Evolutionary conservation across 2,888 invertebrate genomes (phyloP).

Genomic region (Drosophila neonasuta): DNA sequence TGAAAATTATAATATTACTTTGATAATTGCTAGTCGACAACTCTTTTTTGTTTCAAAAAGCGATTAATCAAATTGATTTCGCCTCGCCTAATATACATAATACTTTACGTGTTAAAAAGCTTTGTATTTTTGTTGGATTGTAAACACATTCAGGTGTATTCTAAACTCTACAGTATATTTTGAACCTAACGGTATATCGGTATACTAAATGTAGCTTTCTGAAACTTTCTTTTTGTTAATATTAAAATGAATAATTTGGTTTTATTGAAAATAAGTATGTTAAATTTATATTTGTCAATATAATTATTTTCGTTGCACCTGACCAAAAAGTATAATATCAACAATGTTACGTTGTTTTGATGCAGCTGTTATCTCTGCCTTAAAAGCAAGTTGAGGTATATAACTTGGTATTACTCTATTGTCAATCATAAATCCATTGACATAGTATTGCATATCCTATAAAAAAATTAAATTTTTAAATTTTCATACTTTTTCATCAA

Average conservation of each 20-base stretch:
- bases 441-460: constrained; percentile 4
- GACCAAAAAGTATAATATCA: background rate
- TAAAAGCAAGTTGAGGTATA: constrained; percentile 4
- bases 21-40: constrained; percentile 42
- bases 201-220: no score
- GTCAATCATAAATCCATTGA: constrained; percentile 11
- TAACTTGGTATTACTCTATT: constrained; percentile 15
- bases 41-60: constrained; percentile 30
- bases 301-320: background rate
- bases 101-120: background rate
- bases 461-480: background rate
- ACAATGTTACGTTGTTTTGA: background rate
- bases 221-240: no score
- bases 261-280: no score
- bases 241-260: no score
- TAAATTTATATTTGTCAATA: no score
- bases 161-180: no score
- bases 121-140: no score
- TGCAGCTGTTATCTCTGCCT: background rate
- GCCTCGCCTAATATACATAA: background rate
- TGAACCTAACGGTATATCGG: no score
- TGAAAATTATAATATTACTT: constrained; percentile 43
- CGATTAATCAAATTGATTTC: constrained; percentile 33
- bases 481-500: background rate
- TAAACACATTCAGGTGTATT: no score